Conservation (phyloP, 2,113 vertebrate species). For the Carlito syrichta region DNA sequence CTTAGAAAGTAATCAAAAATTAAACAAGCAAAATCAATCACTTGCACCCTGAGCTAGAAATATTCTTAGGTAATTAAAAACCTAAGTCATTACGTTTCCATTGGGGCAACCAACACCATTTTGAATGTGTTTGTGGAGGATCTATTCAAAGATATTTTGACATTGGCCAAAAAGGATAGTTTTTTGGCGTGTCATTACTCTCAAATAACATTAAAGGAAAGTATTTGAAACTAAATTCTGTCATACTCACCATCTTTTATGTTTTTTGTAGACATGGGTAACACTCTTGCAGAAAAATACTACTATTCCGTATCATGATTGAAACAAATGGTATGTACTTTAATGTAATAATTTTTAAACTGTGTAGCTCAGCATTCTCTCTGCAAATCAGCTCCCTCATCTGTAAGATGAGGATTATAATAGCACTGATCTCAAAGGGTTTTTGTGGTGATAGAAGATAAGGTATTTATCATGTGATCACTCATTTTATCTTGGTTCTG, state of each 20-base stretch:
- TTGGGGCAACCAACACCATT: not conserved
- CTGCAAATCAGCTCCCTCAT: not conserved
- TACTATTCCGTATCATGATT: not conserved
- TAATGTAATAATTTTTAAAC: slow-evolving; percentile 9
- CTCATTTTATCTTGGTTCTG: not conserved
- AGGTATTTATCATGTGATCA: not conserved
- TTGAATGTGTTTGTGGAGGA: not conserved
- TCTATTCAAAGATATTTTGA: not conserved
- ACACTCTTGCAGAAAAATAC: not conserved
- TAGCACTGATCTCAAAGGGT: not conserved
- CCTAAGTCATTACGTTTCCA: not conserved
- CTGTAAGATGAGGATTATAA: not conserved
- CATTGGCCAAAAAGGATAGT: not conserved
- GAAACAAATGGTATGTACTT: slow-evolving; percentile 38
- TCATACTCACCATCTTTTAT: not conserved
- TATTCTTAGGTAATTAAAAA: not conserved
- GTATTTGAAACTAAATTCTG: not conserved
- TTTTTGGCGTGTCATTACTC: not conserved
- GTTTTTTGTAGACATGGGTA: not conserved
- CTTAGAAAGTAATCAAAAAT: not conserved
- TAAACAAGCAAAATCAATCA: not conserved
- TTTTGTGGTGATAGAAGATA: not conserved
- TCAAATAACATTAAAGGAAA: not conserved
- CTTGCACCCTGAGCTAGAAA: not conserved
- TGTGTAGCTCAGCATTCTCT: not conserved